Conservation (phyloP, 2,888 invertebrate genomes). For the Eupithecia vulgata region DNA sequence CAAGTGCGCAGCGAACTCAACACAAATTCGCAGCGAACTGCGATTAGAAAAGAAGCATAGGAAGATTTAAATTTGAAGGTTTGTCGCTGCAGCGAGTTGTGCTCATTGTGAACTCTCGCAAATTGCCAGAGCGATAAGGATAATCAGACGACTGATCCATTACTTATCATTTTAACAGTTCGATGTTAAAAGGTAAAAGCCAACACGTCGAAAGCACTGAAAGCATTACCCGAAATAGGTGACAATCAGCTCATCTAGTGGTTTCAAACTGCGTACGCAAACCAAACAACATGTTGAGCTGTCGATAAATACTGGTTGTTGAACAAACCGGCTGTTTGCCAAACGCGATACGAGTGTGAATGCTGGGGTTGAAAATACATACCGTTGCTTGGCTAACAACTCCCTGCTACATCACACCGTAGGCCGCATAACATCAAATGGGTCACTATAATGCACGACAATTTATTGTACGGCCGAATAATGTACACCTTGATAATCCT, state of each 20-base stretch:
- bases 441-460: too few relatives aligned
- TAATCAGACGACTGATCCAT: not conserved
- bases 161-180: not conserved
- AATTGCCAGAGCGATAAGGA: too few relatives aligned
- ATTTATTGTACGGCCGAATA: too few relatives aligned
- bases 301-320: constrained; percentile 51
- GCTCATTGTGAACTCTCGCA: too few relatives aligned
- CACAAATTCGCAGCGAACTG: too few relatives aligned
- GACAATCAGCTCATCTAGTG: constrained; percentile 5
- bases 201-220: not conserved
- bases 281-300: constrained; percentile 58
- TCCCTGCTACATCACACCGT: not conserved
- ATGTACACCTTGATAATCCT: too few relatives aligned
- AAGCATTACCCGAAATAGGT: not conserved
- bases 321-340: constrained; percentile 58
- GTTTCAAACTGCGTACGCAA: constrained; percentile 49
- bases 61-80: too few relatives aligned
- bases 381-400: not conserved
- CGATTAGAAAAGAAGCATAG: too few relatives aligned
- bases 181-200: too few relatives aligned
- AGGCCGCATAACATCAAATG: too few relatives aligned
- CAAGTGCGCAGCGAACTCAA: too few relatives aligned
- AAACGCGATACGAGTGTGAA: constrained; percentile 62
- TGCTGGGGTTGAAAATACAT: constrained; percentile 37
- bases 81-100: too few relatives aligned